Evolutionary conservation across 2,888 invertebrate genomes (phyloP).

Genomic region (Scelioninae gen. 2): DNA sequence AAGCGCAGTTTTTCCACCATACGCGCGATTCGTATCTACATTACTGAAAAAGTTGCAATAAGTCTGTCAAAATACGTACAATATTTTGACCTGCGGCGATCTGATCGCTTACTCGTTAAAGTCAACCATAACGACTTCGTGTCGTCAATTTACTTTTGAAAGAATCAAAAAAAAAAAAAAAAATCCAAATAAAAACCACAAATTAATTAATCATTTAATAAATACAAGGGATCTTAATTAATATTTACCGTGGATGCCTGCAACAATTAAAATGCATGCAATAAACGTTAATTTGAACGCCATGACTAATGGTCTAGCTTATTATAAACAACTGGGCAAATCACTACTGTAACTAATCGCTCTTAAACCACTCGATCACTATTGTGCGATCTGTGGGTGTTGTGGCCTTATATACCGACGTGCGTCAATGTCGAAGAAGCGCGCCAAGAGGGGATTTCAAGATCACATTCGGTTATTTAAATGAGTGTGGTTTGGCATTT

Average conservation of each 20-base stretch:
- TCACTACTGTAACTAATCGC: constrained; percentile 25
- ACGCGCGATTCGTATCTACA: too few relatives aligned
- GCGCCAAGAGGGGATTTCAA: constrained; percentile 55
- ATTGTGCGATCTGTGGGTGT: constrained; percentile 51
- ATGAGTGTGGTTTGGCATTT: constrained; percentile 48
- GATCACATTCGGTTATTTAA: constrained; percentile 57
- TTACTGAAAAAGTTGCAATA: too few relatives aligned
- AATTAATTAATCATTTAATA: too few relatives aligned
- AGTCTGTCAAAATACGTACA: too few relatives aligned
- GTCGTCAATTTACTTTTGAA: too few relatives aligned
- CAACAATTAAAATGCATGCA: constrained; percentile 12
- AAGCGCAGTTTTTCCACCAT: constrained; percentile 4
- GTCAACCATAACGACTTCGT: too few relatives aligned
- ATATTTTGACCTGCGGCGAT: too few relatives aligned
- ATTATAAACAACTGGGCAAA: constrained; percentile 23
- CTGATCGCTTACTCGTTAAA: too few relatives aligned
- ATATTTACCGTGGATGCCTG: constrained; percentile 28
- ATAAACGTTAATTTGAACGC: constrained; percentile 22
- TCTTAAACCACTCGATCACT: constrained; percentile 46
- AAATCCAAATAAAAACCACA: too few relatives aligned
- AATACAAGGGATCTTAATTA: too few relatives aligned
- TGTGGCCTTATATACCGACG: constrained; percentile 51
- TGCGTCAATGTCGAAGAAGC: constrained; percentile 53
- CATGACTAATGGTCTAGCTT: constrained; percentile 15
- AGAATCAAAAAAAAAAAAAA: too few relatives aligned